These are phyloP conservation scores for Tetrax tetrax DNA, from an alignment of 2,113 vertebrate species.

Conservation along the genomic window DNA sequence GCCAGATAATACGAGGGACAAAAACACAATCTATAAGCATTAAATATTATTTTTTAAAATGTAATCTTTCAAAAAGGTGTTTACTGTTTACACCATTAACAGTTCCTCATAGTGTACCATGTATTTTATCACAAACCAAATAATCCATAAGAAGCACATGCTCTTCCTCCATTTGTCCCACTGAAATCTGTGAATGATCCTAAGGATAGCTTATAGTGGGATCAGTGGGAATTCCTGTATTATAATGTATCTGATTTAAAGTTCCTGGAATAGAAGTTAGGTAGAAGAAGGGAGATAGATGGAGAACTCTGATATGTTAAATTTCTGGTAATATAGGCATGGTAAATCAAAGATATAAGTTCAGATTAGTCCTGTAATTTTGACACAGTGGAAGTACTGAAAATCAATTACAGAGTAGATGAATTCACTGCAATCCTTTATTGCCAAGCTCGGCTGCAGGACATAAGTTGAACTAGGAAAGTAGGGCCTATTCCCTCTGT, in stretches of 20 bases:
- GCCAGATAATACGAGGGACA: neutral
- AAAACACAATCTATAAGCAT: neutral
- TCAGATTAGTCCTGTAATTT: neutral
- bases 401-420: neutral
- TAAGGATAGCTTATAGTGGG: neutral
- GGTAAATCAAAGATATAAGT: neutral
- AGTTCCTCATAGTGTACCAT: neutral
- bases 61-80: neutral
- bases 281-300: neutral
- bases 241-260: neutral
- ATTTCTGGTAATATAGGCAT: neutral
- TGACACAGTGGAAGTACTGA: neutral
- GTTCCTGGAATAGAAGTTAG: neutral
- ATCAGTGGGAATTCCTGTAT: neutral
- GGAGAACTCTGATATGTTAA: neutral
- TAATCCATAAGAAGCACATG: neutral
- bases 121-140: neutral
- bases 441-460: neutral
- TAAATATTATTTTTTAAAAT: neutral
- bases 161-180: neutral
- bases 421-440: neutral
- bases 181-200: neutral
- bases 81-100: neutral
- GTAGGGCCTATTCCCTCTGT: neutral
- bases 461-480: neutral